A percentile compares a stretch with the other conserved stretches of the same genome.
phyloP scores from a whole-genome alignment of 2,113 vertebrate species.

The Isichthys henryi region DNA sequence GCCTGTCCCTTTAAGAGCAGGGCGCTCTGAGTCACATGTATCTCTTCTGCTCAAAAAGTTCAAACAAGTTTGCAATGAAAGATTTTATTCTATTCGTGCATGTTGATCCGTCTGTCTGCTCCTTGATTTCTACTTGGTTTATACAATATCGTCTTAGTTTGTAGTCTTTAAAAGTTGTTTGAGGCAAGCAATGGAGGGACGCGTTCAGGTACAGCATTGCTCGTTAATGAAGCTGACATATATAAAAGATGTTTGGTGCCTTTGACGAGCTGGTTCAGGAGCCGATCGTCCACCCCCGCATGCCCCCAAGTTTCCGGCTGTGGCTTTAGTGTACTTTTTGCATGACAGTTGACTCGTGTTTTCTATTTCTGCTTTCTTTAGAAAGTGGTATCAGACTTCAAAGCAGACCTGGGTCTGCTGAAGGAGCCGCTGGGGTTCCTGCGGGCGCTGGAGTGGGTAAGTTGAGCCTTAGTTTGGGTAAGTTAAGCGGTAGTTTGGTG shows the following conservation, averaged over 20 bases:
- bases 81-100: background rate
- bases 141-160: background rate
- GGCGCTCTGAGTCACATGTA: background rate
- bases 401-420: constrained; percentile 68
- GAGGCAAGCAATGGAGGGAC: background rate
- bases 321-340: background rate
- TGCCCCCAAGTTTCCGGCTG: background rate
- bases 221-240: background rate
- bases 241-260: background rate
- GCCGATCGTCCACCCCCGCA: background rate
- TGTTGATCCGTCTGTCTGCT: background rate
- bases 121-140: background rate
- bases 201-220: background rate
- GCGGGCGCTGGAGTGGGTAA: constrained; percentile 84
- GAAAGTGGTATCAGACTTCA: constrained; percentile 56
- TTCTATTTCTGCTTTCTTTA: constrained; percentile 22
- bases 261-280: background rate
- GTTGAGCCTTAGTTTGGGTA: constrained; percentile 65
- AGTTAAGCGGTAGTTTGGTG: constrained; percentile 37
- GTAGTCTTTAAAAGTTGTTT: background rate
- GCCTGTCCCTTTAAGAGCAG: background rate
- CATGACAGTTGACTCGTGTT: background rate
- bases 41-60: background rate
- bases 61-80: background rate
- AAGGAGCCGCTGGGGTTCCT: constrained; percentile 87